Evolutionary conservation across 2,888 invertebrate genomes (phyloP).

Genomic region (Apamea monoglypha): DNA sequence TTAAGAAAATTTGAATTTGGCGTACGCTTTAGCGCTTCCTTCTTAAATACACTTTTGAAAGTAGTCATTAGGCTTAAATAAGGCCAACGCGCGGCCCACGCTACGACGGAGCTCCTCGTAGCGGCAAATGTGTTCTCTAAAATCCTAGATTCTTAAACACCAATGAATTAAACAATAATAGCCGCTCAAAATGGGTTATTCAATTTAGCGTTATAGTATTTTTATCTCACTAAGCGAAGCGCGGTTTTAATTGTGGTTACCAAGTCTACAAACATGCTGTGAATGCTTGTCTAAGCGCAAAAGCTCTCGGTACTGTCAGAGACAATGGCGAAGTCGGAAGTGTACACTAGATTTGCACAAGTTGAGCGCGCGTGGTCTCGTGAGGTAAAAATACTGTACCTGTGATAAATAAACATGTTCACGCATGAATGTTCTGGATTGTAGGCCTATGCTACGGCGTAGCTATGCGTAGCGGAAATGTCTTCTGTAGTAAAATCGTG

Average conservation of each 20-base stretch:
- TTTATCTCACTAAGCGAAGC: background rate
- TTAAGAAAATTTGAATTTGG: background rate
- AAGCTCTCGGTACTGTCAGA: background rate
- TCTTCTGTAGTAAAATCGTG: background rate
- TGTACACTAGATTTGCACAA: background rate
- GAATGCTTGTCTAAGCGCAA: background rate
- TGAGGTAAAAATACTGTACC: background rate
- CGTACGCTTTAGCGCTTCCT: background rate
- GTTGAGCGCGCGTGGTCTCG: too few relatives aligned
- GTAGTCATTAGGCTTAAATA: background rate
- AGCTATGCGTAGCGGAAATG: slow-evolving; percentile 1
- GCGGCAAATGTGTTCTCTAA: background rate
- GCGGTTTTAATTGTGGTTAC: background rate
- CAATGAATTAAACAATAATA: background rate
- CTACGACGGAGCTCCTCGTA: slow-evolving; percentile 14
- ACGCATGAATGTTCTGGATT: background rate
- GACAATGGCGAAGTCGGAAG: background rate
- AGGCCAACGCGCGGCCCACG: background rate
- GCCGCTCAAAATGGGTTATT: background rate
- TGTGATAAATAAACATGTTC: background rate
- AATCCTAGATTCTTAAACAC: background rate
- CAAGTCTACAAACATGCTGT: background rate
- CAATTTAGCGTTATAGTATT: background rate
- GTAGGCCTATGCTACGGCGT: slow-evolving; percentile 5
- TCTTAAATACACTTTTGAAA: background rate